Evolutionary conservation across 2,888 invertebrate species (phyloP), one percentile per base, ranked within the genome.

Genomic region (Ennomos fuscantarius): DNA sequence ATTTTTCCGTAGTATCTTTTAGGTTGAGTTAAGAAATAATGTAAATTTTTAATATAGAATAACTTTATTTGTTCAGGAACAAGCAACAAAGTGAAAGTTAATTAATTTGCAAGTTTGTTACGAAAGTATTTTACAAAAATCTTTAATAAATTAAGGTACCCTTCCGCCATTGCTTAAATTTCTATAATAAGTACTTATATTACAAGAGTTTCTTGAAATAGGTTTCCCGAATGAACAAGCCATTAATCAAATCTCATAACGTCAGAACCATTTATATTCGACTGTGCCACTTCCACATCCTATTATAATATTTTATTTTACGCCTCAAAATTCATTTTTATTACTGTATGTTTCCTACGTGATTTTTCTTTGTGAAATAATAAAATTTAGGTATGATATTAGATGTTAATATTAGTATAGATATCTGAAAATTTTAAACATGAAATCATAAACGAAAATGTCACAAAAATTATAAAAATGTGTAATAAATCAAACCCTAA

Each of bases 231-330:
- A 78, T 71, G 73, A 76, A 73, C 69, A 66, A 24, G 62, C 62
- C 74, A 82, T 83, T 82, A 80, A 83, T 83, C 83, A 81, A 79
- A 82, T 74, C 75, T 74, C 72, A 79, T 60, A 80, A 79, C 68
- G 73, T 74, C 77, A 73, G 70, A 66, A 63, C 69, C 76, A 72
- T 74, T 78, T 78, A 74, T 74, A 73, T 73, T 75, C 76, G 73
- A 72, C 59, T 62, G 70, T 60, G 67, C 62, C 69, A 69, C 69
- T 72, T 66, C 67, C 68, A 63, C 60, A 65, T 65, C 62, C 63
- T 64, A 56, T 66, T 65, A 62, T 24, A 24, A 24, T 62, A 60
- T 66, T 52, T 57, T 51, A 51, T 57, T 46, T 57, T 39, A 51
- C 51, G 46, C 46, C 51, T 51, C 46, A 49, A 51, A 57, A 51